Conservation (phyloP, 2,797 vertebrate genomes). For the Smutsia gigantea region DNA sequence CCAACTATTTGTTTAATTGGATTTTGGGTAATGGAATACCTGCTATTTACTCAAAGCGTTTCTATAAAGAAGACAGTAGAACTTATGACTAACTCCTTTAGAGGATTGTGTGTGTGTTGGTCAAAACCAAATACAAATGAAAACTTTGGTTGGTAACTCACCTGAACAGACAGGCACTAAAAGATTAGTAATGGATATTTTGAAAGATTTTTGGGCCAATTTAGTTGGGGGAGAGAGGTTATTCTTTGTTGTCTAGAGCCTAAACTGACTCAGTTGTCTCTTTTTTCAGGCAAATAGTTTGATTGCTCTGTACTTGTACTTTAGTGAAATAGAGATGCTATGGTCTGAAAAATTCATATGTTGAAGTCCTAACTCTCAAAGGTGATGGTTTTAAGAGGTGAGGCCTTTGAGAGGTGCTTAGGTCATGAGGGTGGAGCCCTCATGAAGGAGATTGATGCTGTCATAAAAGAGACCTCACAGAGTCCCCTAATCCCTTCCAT, state of each 20-base stretch:
- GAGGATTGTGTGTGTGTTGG: slow-evolving; percentile 12
- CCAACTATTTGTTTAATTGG: background rate
- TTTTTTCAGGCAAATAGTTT: background rate
- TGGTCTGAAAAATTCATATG: background rate
- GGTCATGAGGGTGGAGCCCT: background rate
- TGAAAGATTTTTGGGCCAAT: background rate
- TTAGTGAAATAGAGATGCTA: background rate
- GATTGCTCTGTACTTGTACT: background rate
- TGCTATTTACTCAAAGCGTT: slow-evolving; percentile 8
- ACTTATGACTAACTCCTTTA: slow-evolving; percentile 31
- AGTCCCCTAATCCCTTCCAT: background rate
- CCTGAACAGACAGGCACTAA: background rate
- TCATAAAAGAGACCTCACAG: background rate
- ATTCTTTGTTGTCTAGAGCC: background rate
- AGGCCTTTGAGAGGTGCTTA: background rate
- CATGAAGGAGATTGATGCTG: background rate
- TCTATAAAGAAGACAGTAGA: slow-evolving; percentile 25
- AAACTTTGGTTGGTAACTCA: background rate
- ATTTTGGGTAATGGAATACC: background rate
- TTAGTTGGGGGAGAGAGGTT: background rate
- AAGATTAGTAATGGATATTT: slow-evolving; percentile 18
- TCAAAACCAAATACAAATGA: slow-evolving; percentile 32
- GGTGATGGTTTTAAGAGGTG: background rate
- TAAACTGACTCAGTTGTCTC: background rate
- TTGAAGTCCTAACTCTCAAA: background rate